Percentiles rank a stretch among this genome's conserved stretches.
These are phyloP conservation scores for Hemibagrus guttatus DNA, from an alignment of 2,797 vertebrate species.

Conservation along the genomic window DNA sequence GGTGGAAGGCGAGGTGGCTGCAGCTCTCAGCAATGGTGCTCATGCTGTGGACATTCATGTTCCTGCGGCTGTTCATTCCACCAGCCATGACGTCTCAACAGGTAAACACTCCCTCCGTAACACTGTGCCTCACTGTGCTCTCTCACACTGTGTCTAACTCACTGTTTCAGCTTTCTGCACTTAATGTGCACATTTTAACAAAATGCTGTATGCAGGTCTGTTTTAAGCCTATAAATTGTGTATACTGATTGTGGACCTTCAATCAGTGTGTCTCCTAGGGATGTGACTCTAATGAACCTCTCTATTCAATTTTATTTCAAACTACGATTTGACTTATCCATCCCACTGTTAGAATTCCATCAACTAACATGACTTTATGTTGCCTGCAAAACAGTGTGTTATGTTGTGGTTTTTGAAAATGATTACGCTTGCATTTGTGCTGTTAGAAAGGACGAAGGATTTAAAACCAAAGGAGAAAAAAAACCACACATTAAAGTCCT, in stretches of 20 bases:
- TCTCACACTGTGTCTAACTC: background rate
- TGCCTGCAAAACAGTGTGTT: background rate
- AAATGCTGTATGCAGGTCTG: background rate
- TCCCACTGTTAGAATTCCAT: background rate
- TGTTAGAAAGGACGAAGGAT: background rate
- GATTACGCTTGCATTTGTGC: background rate
- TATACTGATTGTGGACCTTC: background rate
- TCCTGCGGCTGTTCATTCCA: constrained; percentile 74
- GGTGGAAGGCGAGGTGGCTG: constrained; percentile 71
- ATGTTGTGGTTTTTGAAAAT: background rate
- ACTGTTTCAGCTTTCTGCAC: background rate
- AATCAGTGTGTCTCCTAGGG: background rate
- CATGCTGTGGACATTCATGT: constrained; percentile 64
- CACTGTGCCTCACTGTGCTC: background rate
- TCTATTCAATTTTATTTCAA: background rate
- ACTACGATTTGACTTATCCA: background rate
- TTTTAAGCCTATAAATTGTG: background rate
- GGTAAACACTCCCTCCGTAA: constrained; percentile 71
- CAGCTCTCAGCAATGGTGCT: constrained; percentile 72
- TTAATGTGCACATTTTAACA: background rate
- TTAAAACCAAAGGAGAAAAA: background rate
- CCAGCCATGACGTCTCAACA: constrained; percentile 82
- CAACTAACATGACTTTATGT: too few relatives aligned
- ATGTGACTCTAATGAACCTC: too few relatives aligned
- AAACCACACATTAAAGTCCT: too few relatives aligned